These are phyloP conservation scores for Sphaerophoria rueppellii DNA, from an alignment of 2,888 invertebrate species.

Conservation along the genomic window DNA sequence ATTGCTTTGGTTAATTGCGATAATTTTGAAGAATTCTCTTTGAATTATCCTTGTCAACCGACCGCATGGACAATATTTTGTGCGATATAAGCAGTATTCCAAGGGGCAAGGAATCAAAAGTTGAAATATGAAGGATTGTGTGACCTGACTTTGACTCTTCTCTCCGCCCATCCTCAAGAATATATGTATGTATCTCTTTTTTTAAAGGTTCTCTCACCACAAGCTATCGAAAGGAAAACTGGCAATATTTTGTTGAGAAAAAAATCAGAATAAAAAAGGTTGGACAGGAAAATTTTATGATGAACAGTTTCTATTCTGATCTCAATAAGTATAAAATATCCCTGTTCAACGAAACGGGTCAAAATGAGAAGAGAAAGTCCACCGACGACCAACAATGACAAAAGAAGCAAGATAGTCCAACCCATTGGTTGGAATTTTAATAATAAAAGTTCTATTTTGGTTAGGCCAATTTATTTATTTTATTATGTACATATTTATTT, in stretches of 20 bases:
- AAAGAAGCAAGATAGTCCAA: constrained; percentile 4
- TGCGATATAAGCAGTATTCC: constrained; percentile 56
- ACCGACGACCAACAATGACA: neutral
- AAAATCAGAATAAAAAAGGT: neutral
- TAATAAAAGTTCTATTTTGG: constrained; percentile 62
- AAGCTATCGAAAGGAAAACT: neutral
- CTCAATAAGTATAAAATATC: constrained; percentile 19
- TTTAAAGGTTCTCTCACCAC: neutral
- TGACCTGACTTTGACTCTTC: constrained; percentile 6
- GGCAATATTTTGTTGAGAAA: constrained; percentile 6
- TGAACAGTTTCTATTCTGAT: constrained; percentile 51
- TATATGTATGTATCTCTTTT: constrained; percentile 20
- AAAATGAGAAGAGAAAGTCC: no score
- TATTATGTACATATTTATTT: neutral
- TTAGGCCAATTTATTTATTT: constrained; percentile 20
- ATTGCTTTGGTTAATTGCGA: constrained; percentile 62
- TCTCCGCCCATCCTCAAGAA: constrained; percentile 34
- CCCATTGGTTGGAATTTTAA: constrained; percentile 27
- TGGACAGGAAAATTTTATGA: constrained; percentile 32
- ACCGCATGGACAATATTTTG: constrained; percentile 61
- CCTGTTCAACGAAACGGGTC: neutral
- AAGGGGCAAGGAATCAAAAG: constrained; percentile 2
- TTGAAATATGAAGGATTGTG: constrained; percentile 28
- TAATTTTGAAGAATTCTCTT: constrained; percentile 66
- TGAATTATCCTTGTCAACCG: constrained; percentile 53